Conservation (phyloP, 2,888 invertebrate species). For the Lottia gigantea region DNA sequence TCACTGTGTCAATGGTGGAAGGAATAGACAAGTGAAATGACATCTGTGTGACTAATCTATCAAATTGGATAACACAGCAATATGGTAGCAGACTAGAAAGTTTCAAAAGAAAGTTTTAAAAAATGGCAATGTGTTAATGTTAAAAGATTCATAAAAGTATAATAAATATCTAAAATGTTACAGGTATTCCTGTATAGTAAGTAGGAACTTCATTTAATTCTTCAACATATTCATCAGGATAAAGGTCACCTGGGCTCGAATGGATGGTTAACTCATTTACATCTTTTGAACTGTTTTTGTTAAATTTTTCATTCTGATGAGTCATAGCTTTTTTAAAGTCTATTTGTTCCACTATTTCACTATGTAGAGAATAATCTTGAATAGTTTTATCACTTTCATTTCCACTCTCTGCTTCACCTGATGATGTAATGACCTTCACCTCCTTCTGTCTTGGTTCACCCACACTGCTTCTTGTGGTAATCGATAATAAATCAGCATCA, state of each 20-base stretch:
- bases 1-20: too few species aligned
- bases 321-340: neutral
- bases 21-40: too few species aligned
- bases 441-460: constrained; percentile 6
- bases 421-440: neutral
- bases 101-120: too few species aligned
- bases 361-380: constrained; percentile 8
- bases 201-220: constrained; percentile 40
- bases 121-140: too few species aligned
- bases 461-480: constrained; percentile 17
- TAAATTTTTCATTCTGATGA: too few species aligned
- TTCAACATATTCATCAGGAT: constrained; percentile 31
- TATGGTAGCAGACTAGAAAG: too few species aligned
- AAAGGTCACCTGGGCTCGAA: too few species aligned
- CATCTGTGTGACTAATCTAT: too few species aligned
- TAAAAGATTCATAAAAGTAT: too few species aligned
- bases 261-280: too few species aligned
- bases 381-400: neutral
- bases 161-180: neutral
- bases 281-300: too few species aligned
- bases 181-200: neutral
- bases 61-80: too few species aligned
- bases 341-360: neutral
- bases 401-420: constrained; percentile 1
- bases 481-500: constrained; percentile 22